phyloP scores from a whole-genome alignment of 2,113 vertebrate genomes.

The Labeo rohita region DNA sequence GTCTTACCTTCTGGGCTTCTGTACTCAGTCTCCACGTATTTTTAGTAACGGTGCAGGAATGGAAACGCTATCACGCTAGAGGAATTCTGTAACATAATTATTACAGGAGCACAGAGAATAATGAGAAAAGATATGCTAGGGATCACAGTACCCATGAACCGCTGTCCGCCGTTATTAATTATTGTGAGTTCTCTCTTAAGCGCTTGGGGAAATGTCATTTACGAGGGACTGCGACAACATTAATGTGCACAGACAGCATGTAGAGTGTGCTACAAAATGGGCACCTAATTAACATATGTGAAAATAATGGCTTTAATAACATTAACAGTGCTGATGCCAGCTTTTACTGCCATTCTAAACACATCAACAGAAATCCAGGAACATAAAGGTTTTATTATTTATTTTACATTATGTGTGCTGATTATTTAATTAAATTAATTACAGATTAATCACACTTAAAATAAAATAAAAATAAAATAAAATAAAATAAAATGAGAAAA shows the following conservation, averaged over 20 bases:
- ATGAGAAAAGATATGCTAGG: not conserved
- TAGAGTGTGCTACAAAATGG: not conserved
- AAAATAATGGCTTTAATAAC: not conserved
- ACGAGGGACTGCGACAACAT: not conserved
- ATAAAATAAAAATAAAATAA: too few relatives aligned
- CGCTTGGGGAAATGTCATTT: constrained; percentile 21
- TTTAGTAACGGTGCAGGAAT: not conserved
- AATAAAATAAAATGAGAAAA: too few relatives aligned
- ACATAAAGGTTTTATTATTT: too few relatives aligned
- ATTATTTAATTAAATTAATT: too few relatives aligned
- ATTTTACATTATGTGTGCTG: too few relatives aligned
- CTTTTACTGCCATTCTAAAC: not conserved
- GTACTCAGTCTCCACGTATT: not conserved
- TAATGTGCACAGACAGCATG: not conserved
- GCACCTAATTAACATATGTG: not conserved
- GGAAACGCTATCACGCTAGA: not conserved
- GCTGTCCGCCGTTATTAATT: constrained; percentile 19
- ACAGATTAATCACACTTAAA: too few relatives aligned
- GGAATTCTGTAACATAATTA: constrained; percentile 16
- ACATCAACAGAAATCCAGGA: not conserved
- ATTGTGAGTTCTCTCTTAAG: constrained; percentile 4
- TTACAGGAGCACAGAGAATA: not conserved
- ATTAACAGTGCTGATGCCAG: not conserved
- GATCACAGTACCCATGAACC: not conserved
- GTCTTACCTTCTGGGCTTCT: not conserved